A percentile compares a stretch with the other conserved stretches of the same genome.
Evolutionary conservation across 2,888 invertebrate genomes (phyloP).

Genomic region (Chrysomela aeneicollis): DNA sequence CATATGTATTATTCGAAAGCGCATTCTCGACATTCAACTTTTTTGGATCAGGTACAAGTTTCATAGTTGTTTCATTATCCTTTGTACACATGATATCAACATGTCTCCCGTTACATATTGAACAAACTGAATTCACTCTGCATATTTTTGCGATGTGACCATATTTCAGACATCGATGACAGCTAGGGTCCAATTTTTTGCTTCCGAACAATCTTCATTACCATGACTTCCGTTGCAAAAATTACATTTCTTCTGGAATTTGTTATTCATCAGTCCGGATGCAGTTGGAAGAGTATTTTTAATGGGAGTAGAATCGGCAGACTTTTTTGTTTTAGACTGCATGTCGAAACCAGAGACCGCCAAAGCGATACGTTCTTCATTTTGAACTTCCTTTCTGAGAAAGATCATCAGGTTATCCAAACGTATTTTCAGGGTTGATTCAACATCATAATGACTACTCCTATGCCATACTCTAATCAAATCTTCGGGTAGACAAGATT

Average conservation of each 20-base stretch:
- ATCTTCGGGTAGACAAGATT: background rate
- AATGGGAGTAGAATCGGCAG: background rate
- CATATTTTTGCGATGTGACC: slow-evolving; percentile 7
- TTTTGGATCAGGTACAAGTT: background rate
- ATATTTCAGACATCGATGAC: background rate
- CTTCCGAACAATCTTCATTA: too few relatives aligned
- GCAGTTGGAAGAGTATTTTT: background rate
- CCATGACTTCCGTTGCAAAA: background rate
- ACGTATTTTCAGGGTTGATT: background rate
- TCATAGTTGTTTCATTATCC: background rate
- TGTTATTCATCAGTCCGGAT: background rate
- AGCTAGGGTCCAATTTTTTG: background rate
- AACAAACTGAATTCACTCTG: slow-evolving; percentile 1
- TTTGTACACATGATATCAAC: too few relatives aligned
- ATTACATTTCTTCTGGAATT: background rate
- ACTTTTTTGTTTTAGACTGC: background rate
- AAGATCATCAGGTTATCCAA: too few relatives aligned
- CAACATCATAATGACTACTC: background rate
- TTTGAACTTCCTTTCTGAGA: too few relatives aligned
- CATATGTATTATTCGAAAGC: slow-evolving; percentile 7
- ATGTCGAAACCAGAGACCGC: background rate
- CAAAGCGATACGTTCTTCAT: background rate
- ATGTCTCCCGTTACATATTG: background rate
- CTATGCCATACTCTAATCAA: slow-evolving; percentile 1
- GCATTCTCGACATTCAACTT: background rate